A percentile compares a stretch with the other conserved stretches of the same genome.
phyloP scores from a whole-genome alignment of 2,888 invertebrate genomes.

The Ochropacha duplaris region DNA sequence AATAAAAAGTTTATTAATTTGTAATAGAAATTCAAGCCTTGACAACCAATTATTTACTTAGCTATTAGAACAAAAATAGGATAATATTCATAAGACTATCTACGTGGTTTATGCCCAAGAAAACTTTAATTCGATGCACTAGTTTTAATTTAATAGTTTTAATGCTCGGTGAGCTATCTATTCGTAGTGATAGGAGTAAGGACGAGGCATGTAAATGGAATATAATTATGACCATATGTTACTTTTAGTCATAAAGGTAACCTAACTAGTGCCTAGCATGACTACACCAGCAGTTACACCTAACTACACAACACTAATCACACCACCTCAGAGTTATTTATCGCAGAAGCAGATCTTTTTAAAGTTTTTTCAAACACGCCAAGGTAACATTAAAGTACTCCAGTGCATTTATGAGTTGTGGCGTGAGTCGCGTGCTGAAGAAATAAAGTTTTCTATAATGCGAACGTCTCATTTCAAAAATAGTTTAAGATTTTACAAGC shows the following conservation, averaged over 20 bases:
- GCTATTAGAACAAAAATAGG: no score
- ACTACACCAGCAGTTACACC: constrained; percentile 5
- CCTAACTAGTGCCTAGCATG: constrained; percentile 26
- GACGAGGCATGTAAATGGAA: no score
- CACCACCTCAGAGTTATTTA: constrained; percentile 43
- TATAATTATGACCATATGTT: no score
- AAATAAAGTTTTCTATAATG: constrained; percentile 11
- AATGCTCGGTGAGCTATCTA: no score
- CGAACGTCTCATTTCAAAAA: constrained; percentile 22
- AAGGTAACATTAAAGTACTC: constrained; percentile 61
- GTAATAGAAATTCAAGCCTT: no score
- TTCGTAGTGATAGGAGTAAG: no score
- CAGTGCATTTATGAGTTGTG: constrained; percentile 38
- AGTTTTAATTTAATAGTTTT: no score
- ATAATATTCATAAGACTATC: no score
- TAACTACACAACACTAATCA: constrained; percentile 37
- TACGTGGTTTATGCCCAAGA: no score
- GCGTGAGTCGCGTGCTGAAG: constrained; percentile 46
- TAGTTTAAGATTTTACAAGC: constrained; percentile 9
- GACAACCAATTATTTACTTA: no score
- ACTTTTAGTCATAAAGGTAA: constrained; percentile 10
- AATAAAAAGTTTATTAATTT: no score
- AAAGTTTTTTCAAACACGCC: constrained; percentile 59
- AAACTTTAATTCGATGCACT: no score
- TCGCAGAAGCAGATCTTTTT: constrained; percentile 43